Conservation (phyloP, 1,140 invertebrate genomes). For the Pantala flavescens region DNA sequence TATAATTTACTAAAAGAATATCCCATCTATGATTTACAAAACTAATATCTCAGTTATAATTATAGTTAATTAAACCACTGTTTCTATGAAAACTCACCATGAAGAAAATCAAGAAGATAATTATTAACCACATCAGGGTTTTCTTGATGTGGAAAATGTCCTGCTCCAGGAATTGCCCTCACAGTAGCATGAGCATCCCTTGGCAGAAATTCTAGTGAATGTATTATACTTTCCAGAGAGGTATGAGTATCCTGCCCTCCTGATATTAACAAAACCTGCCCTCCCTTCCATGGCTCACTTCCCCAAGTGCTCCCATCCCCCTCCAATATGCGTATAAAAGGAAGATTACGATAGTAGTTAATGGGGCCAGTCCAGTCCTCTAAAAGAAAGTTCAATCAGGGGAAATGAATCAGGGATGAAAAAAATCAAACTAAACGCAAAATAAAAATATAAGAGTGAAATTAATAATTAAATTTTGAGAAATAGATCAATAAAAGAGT, state of each 20-base stretch:
- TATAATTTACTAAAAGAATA: no score
- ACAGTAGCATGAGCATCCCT: slow-evolving; percentile 43
- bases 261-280: slow-evolving; percentile 51
- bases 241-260: slow-evolving; percentile 50
- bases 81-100: slow-evolving; percentile 32
- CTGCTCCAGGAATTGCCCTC: slow-evolving; percentile 51
- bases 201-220: slow-evolving; percentile 50
- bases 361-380: slow-evolving; percentile 67
- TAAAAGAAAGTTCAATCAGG: slow-evolving; percentile 29
- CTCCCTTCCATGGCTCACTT: slow-evolving; percentile 27
- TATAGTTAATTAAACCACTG: no score
- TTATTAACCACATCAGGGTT: slow-evolving; percentile 54
- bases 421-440: no score
- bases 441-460: no score
- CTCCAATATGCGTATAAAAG: slow-evolving; percentile 32
- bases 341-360: slow-evolving; percentile 59
- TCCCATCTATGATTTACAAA: no score
- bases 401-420: slow-evolving; percentile 14
- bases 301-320: slow-evolving; percentile 29
- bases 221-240: slow-evolving; percentile 50
- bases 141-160: slow-evolving; percentile 71
- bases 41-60: no score
- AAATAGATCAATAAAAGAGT: no score
- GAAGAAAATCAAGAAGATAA: slow-evolving; percentile 53
- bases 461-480: no score